A percentile compares a stretch with the other conserved stretches of the same genome.
Evolutionary conservation across 1,140 invertebrate genomes (phyloP).

Genomic region (Lordiphosa clarofinis): DNA sequence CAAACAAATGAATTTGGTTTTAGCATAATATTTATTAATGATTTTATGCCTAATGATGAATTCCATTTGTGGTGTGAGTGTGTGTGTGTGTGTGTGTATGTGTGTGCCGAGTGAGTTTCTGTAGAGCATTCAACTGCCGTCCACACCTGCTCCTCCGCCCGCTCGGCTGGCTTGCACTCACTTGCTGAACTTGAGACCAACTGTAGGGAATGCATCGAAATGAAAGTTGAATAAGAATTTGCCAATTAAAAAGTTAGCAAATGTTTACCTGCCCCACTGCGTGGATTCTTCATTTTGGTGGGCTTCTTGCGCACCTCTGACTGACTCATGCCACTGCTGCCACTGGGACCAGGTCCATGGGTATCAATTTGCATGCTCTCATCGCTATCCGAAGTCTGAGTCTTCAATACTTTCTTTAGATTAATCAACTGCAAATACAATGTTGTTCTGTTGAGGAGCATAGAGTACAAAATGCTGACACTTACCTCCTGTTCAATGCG

Average conservation of each 20-base stretch:
- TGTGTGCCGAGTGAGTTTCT: constrained; percentile 3
- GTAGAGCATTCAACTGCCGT: constrained; percentile 8
- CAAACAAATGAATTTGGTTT: constrained; percentile 30
- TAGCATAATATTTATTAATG: constrained; percentile 40
- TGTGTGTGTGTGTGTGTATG: constrained; percentile 15
- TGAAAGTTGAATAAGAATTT: constrained; percentile 9
- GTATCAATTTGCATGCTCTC: constrained; percentile 83
- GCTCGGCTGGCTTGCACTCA: constrained; percentile 45
- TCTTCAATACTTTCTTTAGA: constrained; percentile 91
- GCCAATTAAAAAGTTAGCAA: constrained; percentile 28
- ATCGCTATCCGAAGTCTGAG: constrained; percentile 84
- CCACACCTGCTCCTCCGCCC: constrained; percentile 16
- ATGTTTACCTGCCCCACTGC: constrained; percentile 59
- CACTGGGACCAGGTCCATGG: constrained; percentile 69
- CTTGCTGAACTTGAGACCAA: constrained; percentile 64
- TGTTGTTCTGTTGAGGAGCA: no score
- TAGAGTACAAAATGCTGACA: not conserved
- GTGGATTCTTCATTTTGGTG: constrained; percentile 65
- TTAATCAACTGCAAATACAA: constrained; percentile 83
- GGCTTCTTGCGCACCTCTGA: constrained; percentile 71
- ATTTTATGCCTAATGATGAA: constrained; percentile 54
- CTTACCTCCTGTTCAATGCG: constrained; percentile 92
- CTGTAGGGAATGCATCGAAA: constrained; percentile 21
- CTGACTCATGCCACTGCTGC: constrained; percentile 40
- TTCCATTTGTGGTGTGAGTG: constrained; percentile 27